These are phyloP conservation scores for Collichthys lucidus DNA, from an alignment of 2,113 vertebrate species.

Conservation along the genomic window DNA sequence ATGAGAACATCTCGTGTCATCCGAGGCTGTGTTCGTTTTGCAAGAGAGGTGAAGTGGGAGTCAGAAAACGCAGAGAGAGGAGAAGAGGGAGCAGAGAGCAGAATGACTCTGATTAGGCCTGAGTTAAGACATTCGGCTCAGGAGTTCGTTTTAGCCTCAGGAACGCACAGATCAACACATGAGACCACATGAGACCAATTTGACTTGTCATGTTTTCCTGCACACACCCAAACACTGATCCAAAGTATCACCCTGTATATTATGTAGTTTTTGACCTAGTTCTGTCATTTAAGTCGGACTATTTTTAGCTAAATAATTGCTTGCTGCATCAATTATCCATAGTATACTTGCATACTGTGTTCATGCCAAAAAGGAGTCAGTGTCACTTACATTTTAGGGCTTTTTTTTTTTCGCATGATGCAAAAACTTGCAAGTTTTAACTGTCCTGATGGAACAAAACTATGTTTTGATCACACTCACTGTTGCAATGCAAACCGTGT, in stretches of 20 bases:
- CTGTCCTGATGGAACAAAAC: not conserved
- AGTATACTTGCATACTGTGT: not conserved
- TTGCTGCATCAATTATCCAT: not conserved
- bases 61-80: not conserved
- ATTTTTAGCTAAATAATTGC: not conserved
- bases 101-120: constrained; percentile 57
- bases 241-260: no score
- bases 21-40: not conserved
- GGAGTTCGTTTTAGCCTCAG: constrained; percentile 35
- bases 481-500: not conserved
- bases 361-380: not conserved
- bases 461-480: not conserved
- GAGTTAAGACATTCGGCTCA: constrained; percentile 34
- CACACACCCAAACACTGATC: constrained; percentile 8
- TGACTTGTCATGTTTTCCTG: constrained; percentile 43
- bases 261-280: not conserved
- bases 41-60: not conserved
- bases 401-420: constrained; percentile 2
- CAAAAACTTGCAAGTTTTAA: constrained; percentile 11
- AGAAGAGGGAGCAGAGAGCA: constrained; percentile 9
- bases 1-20: constrained; percentile 11
- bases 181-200: constrained; percentile 60
- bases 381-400: not conserved
- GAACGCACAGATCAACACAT: constrained; percentile 58
- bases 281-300: not conserved